These are phyloP conservation scores for Heteromormyrus szaboi DNA, from an alignment of 2,797 vertebrate species.

Conservation along the genomic window DNA sequence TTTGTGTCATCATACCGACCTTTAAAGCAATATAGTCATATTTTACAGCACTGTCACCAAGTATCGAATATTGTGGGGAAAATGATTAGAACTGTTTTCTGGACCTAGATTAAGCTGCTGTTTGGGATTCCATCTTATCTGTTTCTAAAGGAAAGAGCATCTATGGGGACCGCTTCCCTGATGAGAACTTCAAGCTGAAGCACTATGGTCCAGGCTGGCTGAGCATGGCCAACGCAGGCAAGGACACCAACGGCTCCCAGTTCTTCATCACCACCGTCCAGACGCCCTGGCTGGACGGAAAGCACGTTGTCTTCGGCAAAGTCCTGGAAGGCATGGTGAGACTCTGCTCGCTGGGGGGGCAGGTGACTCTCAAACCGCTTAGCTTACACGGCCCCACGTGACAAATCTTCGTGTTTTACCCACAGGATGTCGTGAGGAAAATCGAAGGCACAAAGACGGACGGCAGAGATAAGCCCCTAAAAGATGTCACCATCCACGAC, in stretches of 20 bases:
- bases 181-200: conserved; percentile 98
- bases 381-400: background rate
- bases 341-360: background rate
- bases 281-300: conserved; percentile 87
- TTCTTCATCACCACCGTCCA: conserved; percentile 92
- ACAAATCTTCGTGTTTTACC: background rate
- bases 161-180: conserved; percentile 89
- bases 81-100: background rate
- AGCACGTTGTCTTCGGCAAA: conserved; percentile 92
- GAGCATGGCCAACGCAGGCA: conserved; percentile 96
- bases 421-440: conserved; percentile 78
- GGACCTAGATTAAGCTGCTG: background rate
- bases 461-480: conserved; percentile 79
- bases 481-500: conserved; percentile 74
- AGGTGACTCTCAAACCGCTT: background rate
- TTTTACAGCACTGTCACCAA: background rate
- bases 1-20: background rate
- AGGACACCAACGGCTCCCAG: conserved; percentile 98
- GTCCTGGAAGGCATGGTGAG: conserved; percentile 90
- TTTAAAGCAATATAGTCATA: background rate
- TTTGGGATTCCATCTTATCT: background rate
- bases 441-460: conserved; percentile 85
- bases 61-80: background rate
- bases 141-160: conserved; percentile 82
- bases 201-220: conserved; percentile 87